phyloP scores from a whole-genome alignment of 2,797 vertebrate species.

The Odontamblyopus rebecca region DNA sequence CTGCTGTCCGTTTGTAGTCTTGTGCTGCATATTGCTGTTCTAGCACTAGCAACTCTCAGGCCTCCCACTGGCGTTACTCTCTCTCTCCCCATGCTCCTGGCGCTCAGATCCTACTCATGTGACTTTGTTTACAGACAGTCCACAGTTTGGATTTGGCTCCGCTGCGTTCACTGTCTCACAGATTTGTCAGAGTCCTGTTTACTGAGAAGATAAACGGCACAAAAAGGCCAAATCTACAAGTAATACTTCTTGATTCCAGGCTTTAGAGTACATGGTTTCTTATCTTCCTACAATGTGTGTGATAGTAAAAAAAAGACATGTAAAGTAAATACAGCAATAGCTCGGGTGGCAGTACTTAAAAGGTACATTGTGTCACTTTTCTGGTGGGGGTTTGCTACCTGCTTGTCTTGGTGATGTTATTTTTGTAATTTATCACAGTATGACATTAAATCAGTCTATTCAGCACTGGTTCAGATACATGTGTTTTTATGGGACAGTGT shows the following conservation, averaged over 20 bases:
- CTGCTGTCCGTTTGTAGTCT: background rate
- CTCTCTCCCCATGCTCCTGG: conserved; percentile 4
- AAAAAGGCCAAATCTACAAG: background rate
- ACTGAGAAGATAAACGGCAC: background rate
- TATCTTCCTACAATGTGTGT: background rate
- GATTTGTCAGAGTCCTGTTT: conserved; percentile 4
- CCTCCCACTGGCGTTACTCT: conserved; percentile 2
- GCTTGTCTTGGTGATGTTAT: no score
- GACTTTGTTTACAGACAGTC: conserved; percentile 4
- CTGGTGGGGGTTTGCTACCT: no score
- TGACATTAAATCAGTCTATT: no score
- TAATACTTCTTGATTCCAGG: background rate
- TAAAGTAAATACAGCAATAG: no score
- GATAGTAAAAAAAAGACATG: background rate
- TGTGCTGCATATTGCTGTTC: background rate
- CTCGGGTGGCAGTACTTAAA: no score
- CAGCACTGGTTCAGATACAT: no score
- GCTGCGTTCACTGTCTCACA: background rate
- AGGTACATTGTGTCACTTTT: no score
- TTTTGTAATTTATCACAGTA: no score
- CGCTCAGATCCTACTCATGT: background rate
- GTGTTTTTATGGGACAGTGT: no score
- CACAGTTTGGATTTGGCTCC: conserved; percentile 2
- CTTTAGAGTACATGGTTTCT: background rate
- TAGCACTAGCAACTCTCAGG: background rate